Evolutionary conservation across 2,797 vertebrate species (phyloP).

Genomic region (Eulemur mongoz): DNA sequence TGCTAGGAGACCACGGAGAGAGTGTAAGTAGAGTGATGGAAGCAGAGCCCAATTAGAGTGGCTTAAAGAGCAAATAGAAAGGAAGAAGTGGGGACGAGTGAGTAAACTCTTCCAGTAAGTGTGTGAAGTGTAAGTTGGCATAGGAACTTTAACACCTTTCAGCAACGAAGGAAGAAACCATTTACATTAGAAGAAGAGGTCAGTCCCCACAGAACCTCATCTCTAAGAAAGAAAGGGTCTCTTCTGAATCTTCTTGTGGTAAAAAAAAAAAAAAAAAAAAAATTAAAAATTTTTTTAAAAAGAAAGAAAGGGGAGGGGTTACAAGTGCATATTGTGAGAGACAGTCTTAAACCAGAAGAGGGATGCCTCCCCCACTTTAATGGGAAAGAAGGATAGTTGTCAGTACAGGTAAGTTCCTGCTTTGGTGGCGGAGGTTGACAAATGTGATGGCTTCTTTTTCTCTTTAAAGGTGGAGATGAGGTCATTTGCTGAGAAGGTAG

Average conservation of each 20-base stretch:
- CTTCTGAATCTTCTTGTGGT: too few species aligned
- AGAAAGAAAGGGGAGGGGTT: background rate
- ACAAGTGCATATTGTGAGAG: background rate
- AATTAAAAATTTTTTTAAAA: too few species aligned
- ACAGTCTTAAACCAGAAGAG: background rate
- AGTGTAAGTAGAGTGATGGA: background rate
- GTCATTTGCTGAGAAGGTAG: background rate
- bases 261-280: too few species aligned
- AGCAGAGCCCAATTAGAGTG: background rate
- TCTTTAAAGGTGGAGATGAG: slow-evolving; percentile 3
- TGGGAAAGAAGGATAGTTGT: background rate
- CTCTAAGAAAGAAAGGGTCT: background rate
- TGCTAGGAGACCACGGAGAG: background rate
- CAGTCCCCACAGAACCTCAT: background rate
- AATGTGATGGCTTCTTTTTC: background rate
- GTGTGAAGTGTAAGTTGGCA: background rate
- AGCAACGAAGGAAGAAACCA: background rate
- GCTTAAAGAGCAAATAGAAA: background rate
- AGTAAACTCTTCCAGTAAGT: background rate
- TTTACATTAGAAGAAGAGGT: background rate
- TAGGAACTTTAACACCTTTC: background rate
- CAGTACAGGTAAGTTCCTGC: background rate
- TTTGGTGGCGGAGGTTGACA: background rate
- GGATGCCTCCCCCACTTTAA: background rate
- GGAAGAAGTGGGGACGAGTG: background rate